These are phyloP conservation scores for Motacilla tschutschensis DNA, from an alignment of 2,113 vertebrate genomes.

Conservation along the genomic window DNA sequence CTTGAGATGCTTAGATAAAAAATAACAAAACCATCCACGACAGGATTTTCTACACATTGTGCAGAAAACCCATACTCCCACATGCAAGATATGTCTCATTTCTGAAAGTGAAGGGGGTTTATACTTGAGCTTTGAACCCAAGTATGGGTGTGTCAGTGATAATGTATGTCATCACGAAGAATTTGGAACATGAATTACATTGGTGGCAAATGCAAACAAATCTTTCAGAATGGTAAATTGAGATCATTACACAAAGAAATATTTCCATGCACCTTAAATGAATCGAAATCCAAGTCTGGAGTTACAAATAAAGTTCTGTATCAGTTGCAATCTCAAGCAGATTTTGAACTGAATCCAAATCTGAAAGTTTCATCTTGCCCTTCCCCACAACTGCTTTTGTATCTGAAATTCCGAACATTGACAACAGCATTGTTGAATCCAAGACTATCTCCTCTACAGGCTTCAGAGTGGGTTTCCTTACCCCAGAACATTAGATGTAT, in stretches of 20 bases:
- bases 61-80: background rate
- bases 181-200: background rate
- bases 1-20: background rate
- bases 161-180: background rate
- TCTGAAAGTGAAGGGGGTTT: background rate
- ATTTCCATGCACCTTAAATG: background rate
- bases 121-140: background rate
- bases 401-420: background rate
- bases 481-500: background rate
- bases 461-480: background rate
- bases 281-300: background rate
- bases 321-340: background rate
- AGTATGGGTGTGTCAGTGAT: background rate
- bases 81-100: background rate
- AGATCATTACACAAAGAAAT: background rate
- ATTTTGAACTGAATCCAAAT: background rate
- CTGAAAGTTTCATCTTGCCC: background rate
- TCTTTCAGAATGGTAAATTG: background rate
- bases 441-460: background rate
- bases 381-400: background rate
- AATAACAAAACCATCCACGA: background rate
- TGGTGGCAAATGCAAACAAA: background rate
- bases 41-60: background rate
- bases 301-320: background rate
- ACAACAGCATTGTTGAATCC: background rate